Evolutionary conservation across 2,797 vertebrate species (phyloP), one percentile per base, ranked within the genome.

Genomic region (Tapirus indicus): DNA sequence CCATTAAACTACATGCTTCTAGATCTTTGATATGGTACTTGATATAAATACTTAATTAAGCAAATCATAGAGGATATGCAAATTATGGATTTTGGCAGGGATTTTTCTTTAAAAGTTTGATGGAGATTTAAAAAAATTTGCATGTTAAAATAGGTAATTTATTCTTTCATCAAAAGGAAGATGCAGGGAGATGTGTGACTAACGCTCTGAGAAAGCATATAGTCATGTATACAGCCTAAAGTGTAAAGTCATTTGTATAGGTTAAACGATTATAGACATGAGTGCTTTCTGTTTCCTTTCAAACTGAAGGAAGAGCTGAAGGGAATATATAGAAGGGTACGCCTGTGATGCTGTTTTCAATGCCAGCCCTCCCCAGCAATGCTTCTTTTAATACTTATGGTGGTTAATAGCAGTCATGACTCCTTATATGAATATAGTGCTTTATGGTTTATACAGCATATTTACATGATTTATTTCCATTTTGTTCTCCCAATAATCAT

Each of bases 401-500:
- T 71, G 49, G 54, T 44, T 87, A 71, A 87, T 64, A 93, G 72
- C 9, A 52, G 27, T 49, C 9, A 62, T 87, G 18, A 66, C 29
- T 78, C 20, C 23, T 56, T 56, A 23, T 64, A 60, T 7, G 10
- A 25, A 47, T 41, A 71, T 25, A 86, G n/a, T 83, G 5, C 35
- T 44, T 82, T 90, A 52, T 77, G 54, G 21, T 21, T 93, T 93
- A 47, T 58, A 93, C 93, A 83, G 32, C 23, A 77, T 3, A 56
- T 64, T 86, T 95, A 90, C 5, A 68, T 60, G 47, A 90, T 32
- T 77, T 86, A 54, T 88, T 96, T 89, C n/a, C 52, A 77, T 56
- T 96, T 97, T 88, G 32, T 71, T 17, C 44, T 90, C 44, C 69
- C 10, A 77, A 49, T 64, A 56, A 44, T 87, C 32, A 90, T 77